Evolutionary conservation across 2,888 invertebrate genomes (phyloP), one percentile per base, ranked within the genome.

Genomic region (Lasioglossum zephyrum): DNA sequence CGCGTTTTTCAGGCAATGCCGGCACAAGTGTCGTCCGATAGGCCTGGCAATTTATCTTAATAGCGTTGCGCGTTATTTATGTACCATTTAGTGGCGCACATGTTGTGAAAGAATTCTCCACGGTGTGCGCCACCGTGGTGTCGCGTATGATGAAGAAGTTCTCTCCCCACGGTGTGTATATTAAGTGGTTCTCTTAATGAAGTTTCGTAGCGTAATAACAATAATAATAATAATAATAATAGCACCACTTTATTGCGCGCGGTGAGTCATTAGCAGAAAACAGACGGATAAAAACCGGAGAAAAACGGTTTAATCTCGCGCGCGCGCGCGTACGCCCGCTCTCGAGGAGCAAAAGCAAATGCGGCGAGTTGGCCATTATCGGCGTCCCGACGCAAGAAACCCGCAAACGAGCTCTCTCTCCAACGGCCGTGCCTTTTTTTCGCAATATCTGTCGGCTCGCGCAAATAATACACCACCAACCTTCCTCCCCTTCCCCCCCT

Each of bases 401-500:
- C 89, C 87, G 22, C 86, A 92, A 93, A 93, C 92, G 92, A 88
- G 90, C 66, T 66, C 66, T 91, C 91, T 83, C 41, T 26, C 44
- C 47, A 5, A 8, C 87, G 84, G 78, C 78, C 41, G 41, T 72
- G 75, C 53, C 85, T 85, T 90, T 87, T 89, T 81, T 75, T 80
- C 73, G 60, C 41, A 39, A 39, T 66, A 36, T 84, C 77, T 77
- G 77, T 85, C 86, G 90, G 89, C 91, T 88, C 85, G 89, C 86
- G 90, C 92, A 93, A 93, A 93, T 93, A 92, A 93, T 93, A 91
- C 87, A 79, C 90, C 88, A 77, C 84, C 6, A 22, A 6, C 8
- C 53, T 8, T 6, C 8, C 22, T 22, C 8, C 13, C 79, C 79
- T 81, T 13, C 60, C 0, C 1, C 60, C 13, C 60, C 26, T 5